Base-by-base conservation (phyloP, 2,113 vertebrate genomes). In the Cheirogaleus medius region DNA sequence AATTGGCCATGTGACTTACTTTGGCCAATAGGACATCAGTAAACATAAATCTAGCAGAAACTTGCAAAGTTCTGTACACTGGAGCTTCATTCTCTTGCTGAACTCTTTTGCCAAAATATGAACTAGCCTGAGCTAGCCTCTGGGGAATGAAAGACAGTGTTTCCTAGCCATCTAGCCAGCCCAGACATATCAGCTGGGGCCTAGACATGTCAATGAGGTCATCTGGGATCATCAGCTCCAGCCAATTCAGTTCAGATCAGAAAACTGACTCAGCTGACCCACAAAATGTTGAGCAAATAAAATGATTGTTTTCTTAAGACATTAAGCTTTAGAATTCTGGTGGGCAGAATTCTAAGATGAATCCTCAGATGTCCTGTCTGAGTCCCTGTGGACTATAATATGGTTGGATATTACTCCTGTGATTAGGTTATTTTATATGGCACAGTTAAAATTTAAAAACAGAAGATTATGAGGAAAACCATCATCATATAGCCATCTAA, bases 281-380 rank as follows among this genome's bases (percentile, higher is more conserved):
- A 80, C n/a, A 93, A 47, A 81, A 94, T 85, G n/a, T 80, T 49
- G 56, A 86, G 37, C 21, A 90, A 81, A 54, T 63, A 49, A 90
- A 64, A 49, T 89, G 27, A 1, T 64, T 56, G 13, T 37, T 84
- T 71, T 66, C 47, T 82, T 54, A 81, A 78, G 29, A 78, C 20
- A 47, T 14, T 85, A 90, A 80, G 34, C n/a, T 86, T 52, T 90
- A 44, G 20, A 25, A 25, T 9, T 74, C 11, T 42, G 7, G 32
- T 4, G 64, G 8, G 21, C 23, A 90, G 29, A 76, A 84, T 83
- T 90, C 37, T 90, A 66, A 73, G 12, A 73, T 52, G n/a, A 27
- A 63, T n/a, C 42, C 12, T 49, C 82, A 73, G 9, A 42, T 37
- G 9, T 63, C 34, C 42, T 73, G 6, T 20, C 42, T 1, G 20